Conservation (phyloP, 2,888 invertebrate species). For the Athripsodes cinereus region DNA sequence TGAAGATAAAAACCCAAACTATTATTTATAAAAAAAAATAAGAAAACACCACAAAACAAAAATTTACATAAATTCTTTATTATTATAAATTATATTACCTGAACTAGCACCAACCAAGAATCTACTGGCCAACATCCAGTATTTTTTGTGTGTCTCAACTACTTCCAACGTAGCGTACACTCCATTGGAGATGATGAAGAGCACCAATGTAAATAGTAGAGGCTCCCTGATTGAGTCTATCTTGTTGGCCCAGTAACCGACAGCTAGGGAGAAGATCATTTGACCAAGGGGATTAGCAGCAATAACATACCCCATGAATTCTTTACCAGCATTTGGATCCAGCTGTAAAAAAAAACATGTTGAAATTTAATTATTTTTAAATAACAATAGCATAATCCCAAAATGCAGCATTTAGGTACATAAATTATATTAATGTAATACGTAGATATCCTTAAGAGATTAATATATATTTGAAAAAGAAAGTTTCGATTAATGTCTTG, state of each 20-base stretch:
- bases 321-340: constrained; percentile 72
- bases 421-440: too few relatives aligned
- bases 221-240: constrained; percentile 66
- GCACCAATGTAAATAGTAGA: constrained; percentile 58
- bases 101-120: constrained; percentile 81
- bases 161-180: constrained; percentile 72
- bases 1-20: too few relatives aligned
- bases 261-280: constrained; percentile 77
- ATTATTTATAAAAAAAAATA: too few relatives aligned
- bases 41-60: too few relatives aligned
- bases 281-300: constrained; percentile 85
- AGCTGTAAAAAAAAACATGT: constrained; percentile 54
- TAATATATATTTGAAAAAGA: too few relatives aligned
- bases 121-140: constrained; percentile 70
- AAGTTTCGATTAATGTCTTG: too few relatives aligned
- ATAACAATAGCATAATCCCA: too few relatives aligned
- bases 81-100: constrained; percentile 43
- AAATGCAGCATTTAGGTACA: too few relatives aligned
- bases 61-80: background rate
- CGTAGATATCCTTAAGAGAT: too few relatives aligned
- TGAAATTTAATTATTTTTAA: too few relatives aligned
- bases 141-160: constrained; percentile 56
- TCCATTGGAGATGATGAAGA: constrained; percentile 68
- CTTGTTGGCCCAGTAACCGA: constrained; percentile 81
- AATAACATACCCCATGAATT: constrained; percentile 76